Conservation (phyloP, 2,113 vertebrate genomes). For the Chamaetylas fuelleborni region DNA sequence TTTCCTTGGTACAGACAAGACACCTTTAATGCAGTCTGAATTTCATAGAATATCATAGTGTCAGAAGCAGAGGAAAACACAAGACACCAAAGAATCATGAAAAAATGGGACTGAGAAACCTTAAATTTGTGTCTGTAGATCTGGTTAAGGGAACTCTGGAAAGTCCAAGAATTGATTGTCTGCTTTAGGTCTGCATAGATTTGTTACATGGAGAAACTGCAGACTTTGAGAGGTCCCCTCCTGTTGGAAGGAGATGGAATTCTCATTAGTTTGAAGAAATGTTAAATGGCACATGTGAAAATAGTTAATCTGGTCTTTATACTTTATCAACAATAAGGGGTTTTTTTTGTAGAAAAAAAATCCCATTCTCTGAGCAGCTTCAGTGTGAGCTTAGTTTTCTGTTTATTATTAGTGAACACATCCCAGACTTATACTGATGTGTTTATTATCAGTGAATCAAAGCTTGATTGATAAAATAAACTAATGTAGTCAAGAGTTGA, state of each 20-base stretch:
- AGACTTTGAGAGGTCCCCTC: background rate
- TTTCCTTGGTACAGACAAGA: background rate
- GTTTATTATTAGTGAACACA: background rate
- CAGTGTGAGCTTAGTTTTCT: background rate
- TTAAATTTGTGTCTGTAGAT: background rate
- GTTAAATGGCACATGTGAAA: background rate
- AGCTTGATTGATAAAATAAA: constrained; percentile 43
- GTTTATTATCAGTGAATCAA: constrained; percentile 37
- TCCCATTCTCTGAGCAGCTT: background rate
- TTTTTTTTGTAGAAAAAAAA: background rate
- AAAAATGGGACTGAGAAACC: background rate
- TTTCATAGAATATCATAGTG: background rate
- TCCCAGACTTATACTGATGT: background rate
- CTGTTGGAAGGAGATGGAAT: background rate
- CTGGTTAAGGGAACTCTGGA: background rate
- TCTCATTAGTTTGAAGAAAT: background rate
- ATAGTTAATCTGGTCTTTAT: background rate
- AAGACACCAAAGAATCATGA: background rate
- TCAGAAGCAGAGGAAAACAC: background rate
- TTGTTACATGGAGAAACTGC: background rate
- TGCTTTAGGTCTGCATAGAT: background rate
- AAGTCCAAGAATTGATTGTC: background rate
- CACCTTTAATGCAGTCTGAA: background rate
- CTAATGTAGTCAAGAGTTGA: background rate
- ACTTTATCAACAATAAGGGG: background rate